phyloP scores from a whole-genome alignment of 2,888 invertebrate genomes.

The Stramonita haemastoma region DNA sequence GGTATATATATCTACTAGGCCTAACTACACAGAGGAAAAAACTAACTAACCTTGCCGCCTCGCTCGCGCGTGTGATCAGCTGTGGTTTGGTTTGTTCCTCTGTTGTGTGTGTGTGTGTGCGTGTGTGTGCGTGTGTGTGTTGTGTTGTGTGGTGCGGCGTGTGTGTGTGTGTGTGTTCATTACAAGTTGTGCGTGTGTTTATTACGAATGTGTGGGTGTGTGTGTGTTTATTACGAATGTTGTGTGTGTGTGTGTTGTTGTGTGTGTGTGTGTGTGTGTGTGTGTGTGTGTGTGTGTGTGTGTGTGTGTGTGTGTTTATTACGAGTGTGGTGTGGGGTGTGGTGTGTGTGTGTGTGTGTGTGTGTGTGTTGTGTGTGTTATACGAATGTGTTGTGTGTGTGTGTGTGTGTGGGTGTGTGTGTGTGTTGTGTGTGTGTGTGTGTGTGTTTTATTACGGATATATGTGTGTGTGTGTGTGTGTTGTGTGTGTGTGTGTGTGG shows the following conservation, averaged over 20 bases:
- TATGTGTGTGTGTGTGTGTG: slow-evolving; percentile 4
- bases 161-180: not conserved
- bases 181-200: not conserved
- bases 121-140: not conserved
- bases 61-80: too few relatives aligned
- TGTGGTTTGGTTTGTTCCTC: too few relatives aligned
- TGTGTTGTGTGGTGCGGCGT: not conserved
- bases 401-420: not conserved
- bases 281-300: not conserved
- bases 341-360: not conserved
- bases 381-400: not conserved
- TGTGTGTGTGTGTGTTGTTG: not conserved
- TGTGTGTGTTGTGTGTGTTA: not conserved
- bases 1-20: not conserved
- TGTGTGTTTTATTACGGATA: not conserved
- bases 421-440: not conserved
- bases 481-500: slow-evolving; percentile 4
- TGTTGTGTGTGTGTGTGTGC: not conserved
- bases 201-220: not conserved
- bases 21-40: too few relatives aligned
- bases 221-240: not conserved
- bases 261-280: not conserved
- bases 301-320: not conserved
- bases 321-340: not conserved
- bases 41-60: too few relatives aligned